These are phyloP conservation scores for Pardalotus punctatus DNA, from an alignment of 2,113 vertebrate genomes.

Conservation along the genomic window DNA sequence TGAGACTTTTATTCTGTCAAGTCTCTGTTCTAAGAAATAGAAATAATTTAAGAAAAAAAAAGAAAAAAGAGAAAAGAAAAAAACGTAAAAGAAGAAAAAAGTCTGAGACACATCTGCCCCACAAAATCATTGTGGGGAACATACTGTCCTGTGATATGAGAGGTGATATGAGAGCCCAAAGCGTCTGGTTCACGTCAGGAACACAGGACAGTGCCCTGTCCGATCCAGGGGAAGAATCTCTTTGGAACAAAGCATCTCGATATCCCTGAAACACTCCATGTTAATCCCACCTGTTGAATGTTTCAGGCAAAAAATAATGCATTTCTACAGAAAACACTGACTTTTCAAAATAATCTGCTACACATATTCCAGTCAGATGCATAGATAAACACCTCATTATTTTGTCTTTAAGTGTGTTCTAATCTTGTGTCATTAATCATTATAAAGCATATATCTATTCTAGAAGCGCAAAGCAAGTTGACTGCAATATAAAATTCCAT, in stretches of 20 bases:
- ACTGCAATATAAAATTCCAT: not conserved
- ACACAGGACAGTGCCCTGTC: not conserved
- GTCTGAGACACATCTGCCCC: not conserved
- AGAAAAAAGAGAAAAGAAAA: not conserved
- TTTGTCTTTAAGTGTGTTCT: not conserved
- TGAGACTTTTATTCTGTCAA: not conserved
- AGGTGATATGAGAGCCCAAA: not conserved
- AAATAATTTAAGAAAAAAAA: not conserved
- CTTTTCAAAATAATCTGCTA: not conserved
- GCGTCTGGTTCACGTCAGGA: not conserved
- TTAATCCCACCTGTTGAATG: not conserved
- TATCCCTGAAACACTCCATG: not conserved
- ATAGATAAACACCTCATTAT: not conserved
- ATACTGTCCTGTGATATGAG: not conserved
- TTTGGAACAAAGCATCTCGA: not conserved
- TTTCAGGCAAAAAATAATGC: not conserved
- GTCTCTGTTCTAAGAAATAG: not conserved
- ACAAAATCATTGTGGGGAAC: not conserved
- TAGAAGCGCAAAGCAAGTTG: not conserved
- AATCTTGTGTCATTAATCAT: not conserved
- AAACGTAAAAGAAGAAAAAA: not conserved
- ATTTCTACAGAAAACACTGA: not conserved
- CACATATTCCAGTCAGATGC: not conserved
- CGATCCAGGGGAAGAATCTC: not conserved
- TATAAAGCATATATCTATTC: not conserved